A percentile compares a stretch with the other conserved stretches of the same genome.
phyloP scores from a whole-genome alignment of 2,113 vertebrate genomes.

The Cranoglanis bouderius region DNA sequence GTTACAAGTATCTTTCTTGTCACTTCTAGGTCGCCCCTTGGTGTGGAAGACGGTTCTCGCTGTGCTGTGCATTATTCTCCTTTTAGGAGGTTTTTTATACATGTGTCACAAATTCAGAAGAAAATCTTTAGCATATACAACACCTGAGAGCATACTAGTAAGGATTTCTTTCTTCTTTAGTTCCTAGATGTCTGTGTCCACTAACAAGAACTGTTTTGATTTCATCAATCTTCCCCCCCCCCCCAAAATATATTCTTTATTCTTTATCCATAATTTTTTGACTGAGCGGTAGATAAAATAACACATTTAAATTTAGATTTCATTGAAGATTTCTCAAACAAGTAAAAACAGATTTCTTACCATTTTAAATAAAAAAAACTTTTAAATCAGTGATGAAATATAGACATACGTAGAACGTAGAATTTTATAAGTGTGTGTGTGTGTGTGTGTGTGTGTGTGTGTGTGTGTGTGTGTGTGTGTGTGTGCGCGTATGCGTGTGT shows the following conservation, averaged over 20 bases:
- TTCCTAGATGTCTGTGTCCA: neutral
- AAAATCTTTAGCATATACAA: neutral
- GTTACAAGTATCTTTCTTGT: neutral
- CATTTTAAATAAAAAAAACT: neutral
- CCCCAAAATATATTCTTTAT: neutral
- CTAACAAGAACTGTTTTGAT: neutral
- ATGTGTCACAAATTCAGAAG: neutral
- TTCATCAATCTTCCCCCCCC: no score
- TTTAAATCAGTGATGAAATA: neutral
- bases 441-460: neutral
- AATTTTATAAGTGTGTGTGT: neutral
- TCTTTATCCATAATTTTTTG: neutral
- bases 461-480: no score
- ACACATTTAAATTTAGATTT: neutral
- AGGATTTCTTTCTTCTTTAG: neutral
- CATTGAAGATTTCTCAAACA: neutral
- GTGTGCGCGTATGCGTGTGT: no score
- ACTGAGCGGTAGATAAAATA: neutral
- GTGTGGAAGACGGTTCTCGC: neutral
- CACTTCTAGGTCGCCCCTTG: neutral
- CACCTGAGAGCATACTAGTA: slow-evolving; percentile 20
- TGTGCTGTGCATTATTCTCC: neutral
- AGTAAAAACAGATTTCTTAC: neutral
- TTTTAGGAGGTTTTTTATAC: neutral
- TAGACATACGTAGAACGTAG: neutral